These are phyloP conservation scores for Melanostoma mellinum DNA, from an alignment of 2,888 invertebrate species.

Conservation along the genomic window DNA sequence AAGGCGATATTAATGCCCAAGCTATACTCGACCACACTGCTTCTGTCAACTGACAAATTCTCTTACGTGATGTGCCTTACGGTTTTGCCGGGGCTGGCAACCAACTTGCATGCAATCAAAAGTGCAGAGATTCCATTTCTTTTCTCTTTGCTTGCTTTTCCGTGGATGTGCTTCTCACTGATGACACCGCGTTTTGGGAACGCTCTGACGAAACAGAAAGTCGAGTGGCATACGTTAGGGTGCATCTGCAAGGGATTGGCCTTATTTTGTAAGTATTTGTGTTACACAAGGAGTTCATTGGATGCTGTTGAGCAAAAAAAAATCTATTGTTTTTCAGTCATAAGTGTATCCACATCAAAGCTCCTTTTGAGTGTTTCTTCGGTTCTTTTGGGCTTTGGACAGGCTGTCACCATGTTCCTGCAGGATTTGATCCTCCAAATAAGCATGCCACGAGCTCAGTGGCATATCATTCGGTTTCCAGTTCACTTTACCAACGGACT, in stretches of 20 bases:
- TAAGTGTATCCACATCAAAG: constrained; percentile 81
- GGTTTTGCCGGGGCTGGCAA: constrained; percentile 80
- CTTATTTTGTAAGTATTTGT: constrained; percentile 78
- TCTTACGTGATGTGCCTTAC: constrained; percentile 82
- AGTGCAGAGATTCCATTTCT: constrained; percentile 81
- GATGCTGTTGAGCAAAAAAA: not conserved
- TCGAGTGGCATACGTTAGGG: constrained; percentile 80
- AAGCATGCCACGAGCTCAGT: constrained; percentile 80
- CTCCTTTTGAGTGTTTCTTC: constrained; percentile 80
- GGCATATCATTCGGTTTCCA: constrained; percentile 80
- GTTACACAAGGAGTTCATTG: too few species aligned
- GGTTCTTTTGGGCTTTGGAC: constrained; percentile 81
- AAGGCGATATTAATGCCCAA: constrained; percentile 79
- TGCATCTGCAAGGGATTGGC: constrained; percentile 80
- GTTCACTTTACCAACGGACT: constrained; percentile 81
- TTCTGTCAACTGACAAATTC: constrained; percentile 80
- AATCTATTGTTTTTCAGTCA: constrained; percentile 75
- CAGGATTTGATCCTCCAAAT: constrained; percentile 81
- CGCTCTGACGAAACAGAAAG: constrained; percentile 79
- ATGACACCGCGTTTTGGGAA: constrained; percentile 81
- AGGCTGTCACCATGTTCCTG: constrained; percentile 80
- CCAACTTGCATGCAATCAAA: constrained; percentile 80
- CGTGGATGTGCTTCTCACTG: constrained; percentile 82
- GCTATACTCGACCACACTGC: constrained; percentile 80
- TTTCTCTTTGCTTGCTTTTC: constrained; percentile 81